Evolutionary conservation across 2,113 vertebrate genomes (phyloP).

Genomic region (Motacilla tschutschensis): DNA sequence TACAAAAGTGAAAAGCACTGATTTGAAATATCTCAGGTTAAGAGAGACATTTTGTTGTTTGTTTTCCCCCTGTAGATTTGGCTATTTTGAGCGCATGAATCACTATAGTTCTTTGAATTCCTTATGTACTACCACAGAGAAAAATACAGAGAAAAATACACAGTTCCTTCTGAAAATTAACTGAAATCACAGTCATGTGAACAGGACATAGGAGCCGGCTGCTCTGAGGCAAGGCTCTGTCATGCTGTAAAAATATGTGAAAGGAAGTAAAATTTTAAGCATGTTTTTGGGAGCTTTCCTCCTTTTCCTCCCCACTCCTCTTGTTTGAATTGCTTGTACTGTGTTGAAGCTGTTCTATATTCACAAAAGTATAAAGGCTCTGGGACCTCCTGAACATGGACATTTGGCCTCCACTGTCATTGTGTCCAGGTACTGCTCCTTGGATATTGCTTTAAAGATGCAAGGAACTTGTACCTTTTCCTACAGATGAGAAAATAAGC

Average conservation of each 20-base stretch:
- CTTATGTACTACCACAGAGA: neutral
- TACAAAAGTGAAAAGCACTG: neutral
- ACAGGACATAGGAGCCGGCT: neutral
- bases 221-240: neutral
- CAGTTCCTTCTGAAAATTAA: neutral
- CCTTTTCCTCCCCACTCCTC: neutral
- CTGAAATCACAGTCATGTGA: neutral
- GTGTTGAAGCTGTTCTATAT: neutral
- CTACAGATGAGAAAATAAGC: neutral
- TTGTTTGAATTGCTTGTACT: neutral
- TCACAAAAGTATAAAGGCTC: neutral
- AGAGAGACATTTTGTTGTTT: neutral
- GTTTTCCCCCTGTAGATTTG: neutral
- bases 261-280: neutral
- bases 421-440: neutral
- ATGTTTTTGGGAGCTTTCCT: neutral
- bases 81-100: neutral
- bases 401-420: neutral
- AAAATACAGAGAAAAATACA: neutral
- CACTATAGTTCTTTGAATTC: neutral
- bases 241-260: neutral
- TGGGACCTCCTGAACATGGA: neutral
- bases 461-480: neutral
- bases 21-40: neutral
- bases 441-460: neutral